phyloP scores from a whole-genome alignment of 2,113 vertebrate genomes.

The Butastur rufipennis region DNA sequence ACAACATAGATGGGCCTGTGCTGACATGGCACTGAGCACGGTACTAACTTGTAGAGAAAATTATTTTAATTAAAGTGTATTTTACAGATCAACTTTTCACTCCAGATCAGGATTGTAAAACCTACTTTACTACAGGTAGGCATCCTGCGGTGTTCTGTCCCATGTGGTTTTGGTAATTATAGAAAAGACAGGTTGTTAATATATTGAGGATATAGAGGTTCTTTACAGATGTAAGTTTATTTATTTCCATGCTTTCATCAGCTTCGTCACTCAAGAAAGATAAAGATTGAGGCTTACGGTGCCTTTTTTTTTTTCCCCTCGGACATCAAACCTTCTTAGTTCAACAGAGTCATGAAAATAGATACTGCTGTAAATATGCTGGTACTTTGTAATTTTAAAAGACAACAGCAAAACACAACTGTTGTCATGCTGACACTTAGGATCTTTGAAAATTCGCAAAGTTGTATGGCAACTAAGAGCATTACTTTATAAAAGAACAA shows the following conservation, averaged over 20 bases:
- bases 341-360: neutral
- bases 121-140: neutral
- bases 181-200: neutral
- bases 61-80: neutral
- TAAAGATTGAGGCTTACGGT: neutral
- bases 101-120: neutral
- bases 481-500: neutral
- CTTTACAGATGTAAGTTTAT: neutral
- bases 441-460: neutral
- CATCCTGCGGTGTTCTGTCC: neutral
- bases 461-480: neutral
- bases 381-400: neutral
- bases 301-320: neutral
- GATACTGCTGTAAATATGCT: neutral
- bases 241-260: neutral
- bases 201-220: neutral
- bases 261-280: neutral
- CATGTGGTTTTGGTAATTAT: neutral
- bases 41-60: neutral
- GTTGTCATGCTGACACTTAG: neutral
- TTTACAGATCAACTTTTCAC: neutral
- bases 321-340: neutral
- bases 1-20: neutral
- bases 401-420: neutral
- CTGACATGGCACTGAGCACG: neutral